Conservation (phyloP, 2,888 invertebrate genomes). For the Catocala fraxini region DNA sequence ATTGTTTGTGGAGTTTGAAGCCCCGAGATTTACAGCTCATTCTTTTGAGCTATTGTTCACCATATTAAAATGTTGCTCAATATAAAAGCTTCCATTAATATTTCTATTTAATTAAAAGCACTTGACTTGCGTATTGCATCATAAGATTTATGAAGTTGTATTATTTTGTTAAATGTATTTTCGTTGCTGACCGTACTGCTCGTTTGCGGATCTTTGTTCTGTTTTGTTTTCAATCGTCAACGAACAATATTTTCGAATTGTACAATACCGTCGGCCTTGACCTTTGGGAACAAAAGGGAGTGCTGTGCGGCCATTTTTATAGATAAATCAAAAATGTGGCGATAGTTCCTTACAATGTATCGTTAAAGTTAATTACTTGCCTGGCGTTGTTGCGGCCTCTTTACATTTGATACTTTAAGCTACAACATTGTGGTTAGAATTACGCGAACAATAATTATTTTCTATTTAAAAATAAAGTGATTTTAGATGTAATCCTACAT, state of each 20-base stretch:
- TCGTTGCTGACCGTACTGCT: constrained; percentile 35
- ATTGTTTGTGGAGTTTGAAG: constrained; percentile 23
- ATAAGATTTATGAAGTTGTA: constrained; percentile 40
- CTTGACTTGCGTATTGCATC: constrained; percentile 36
- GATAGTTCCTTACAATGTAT: constrained; percentile 63
- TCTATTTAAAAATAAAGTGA: no score
- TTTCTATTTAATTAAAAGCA: constrained; percentile 31
- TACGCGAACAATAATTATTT: no score
- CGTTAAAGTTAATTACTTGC: constrained; percentile 62
- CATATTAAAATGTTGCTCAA: constrained; percentile 18
- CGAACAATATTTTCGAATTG: constrained; percentile 51
- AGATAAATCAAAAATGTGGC: constrained; percentile 65
- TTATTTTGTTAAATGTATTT: constrained; percentile 25
- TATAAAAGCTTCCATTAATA: constrained; percentile 31
- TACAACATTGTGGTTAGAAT: constrained; percentile 4
- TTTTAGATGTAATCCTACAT: no score
- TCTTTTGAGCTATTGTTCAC: constrained; percentile 30
- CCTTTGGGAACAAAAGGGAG: constrained; percentile 69
- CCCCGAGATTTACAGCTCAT: constrained; percentile 21
- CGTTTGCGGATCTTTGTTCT: constrained; percentile 53
- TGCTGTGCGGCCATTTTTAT: constrained; percentile 57
- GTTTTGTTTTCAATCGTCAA: constrained; percentile 58
- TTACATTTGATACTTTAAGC: constrained; percentile 15
- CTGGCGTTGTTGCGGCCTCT: constrained; percentile 37
- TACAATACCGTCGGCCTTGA: constrained; percentile 59